Evolutionary conservation across 2,113 vertebrate genomes (phyloP).

Genomic region (Azemiops feae): DNA sequence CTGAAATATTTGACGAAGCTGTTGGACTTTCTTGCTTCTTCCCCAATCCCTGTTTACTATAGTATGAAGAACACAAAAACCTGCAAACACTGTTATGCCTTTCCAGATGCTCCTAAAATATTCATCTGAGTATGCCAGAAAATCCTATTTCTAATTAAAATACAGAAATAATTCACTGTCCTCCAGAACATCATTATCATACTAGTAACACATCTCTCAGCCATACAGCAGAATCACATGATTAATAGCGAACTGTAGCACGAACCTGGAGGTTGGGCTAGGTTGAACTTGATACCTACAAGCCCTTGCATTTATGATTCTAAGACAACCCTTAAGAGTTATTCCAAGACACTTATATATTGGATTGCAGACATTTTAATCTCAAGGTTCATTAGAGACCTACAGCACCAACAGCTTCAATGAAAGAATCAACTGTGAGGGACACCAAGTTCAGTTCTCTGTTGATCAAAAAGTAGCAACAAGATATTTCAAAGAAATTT

Average conservation of each 20-base stretch:
- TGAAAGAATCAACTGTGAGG: neutral
- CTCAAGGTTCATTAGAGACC: neutral
- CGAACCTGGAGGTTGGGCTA: neutral
- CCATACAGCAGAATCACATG: neutral
- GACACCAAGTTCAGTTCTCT: neutral
- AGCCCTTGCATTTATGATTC: neutral
- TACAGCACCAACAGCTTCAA: neutral
- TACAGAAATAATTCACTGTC: neutral
- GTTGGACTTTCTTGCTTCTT: neutral
- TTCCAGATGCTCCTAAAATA: neutral
- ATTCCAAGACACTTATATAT: neutral
- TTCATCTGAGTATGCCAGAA: neutral
- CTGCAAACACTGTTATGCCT: neutral
- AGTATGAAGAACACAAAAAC: neutral
- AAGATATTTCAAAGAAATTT: constrained; percentile 25
- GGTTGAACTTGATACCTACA: neutral
- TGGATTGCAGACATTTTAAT: neutral
- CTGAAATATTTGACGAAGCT: neutral
- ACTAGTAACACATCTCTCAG: neutral
- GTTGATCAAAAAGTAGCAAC: neutral
- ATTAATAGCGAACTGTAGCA: neutral
- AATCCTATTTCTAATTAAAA: neutral
- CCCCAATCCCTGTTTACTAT: neutral
- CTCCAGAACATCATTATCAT: neutral
- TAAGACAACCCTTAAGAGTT: neutral